Evolutionary conservation across 2,797 vertebrate genomes (phyloP).

Genomic region (Clarias fuscus): DNA sequence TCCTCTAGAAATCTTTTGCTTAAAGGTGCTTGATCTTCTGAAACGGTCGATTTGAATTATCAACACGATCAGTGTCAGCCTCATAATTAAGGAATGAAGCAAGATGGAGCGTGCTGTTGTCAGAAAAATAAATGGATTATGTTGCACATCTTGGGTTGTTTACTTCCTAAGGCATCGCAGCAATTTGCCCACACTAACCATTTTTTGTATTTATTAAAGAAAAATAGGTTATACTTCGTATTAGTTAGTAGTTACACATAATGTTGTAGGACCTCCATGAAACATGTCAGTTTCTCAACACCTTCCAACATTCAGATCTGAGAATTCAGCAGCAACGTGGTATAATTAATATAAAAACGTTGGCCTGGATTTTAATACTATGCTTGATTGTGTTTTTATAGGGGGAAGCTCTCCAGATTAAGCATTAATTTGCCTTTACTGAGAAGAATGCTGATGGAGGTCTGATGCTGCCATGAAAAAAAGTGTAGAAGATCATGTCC

Average conservation of each 20-base stretch:
- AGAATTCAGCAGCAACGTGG: background rate
- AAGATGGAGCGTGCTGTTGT: background rate
- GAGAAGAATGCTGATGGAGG: background rate
- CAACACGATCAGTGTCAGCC: background rate
- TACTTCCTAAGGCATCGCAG: background rate
- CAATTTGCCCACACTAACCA: no score
- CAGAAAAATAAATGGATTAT: background rate
- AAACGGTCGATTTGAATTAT: constrained; percentile 20
- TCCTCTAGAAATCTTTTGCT: constrained; percentile 7
- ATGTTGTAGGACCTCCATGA: background rate
- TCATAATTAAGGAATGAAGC: constrained; percentile 6
- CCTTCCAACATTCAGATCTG: background rate
- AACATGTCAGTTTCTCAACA: background rate
- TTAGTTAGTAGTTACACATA: background rate
- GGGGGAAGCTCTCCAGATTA: background rate
- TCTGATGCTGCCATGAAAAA: background rate
- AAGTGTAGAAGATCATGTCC: constrained; percentile 1
- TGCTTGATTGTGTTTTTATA: background rate
- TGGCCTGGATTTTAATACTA: background rate
- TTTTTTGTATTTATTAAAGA: background rate
- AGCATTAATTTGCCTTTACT: background rate
- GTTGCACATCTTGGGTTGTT: background rate
- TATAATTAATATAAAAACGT: background rate
- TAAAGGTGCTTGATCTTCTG: constrained; percentile 8
- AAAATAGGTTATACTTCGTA: background rate